Evolutionary conservation across 2,888 invertebrate genomes (phyloP), one percentile per base, ranked within the genome.

Genomic region (Elmis aenea): DNA sequence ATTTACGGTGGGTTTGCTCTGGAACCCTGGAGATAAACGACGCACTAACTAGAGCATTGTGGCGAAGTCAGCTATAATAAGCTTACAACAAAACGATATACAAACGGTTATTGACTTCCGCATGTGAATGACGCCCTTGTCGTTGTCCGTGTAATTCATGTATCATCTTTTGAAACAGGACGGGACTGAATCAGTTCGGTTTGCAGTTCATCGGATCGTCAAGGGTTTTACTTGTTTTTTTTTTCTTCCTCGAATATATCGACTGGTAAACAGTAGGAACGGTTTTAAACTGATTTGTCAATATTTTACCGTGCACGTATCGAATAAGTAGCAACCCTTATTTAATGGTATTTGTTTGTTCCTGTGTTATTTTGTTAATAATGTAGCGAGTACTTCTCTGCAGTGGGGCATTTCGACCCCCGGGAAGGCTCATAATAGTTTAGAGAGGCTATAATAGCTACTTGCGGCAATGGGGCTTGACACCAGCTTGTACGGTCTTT

Each of bases 391-490:
- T 47, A 37, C 50, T 41, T 28, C 26, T 38, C 53, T 51, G 50
- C 16, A 34, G 11, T 16, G 49, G 49, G 46, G 40, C 35, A 33
- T 46, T 45, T 44, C 42, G 35, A 48, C 48, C 51, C 54, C 35
- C 27, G 22, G 33, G 46, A 28, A 48, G 29, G 31, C 35, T 46
- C 47, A 46, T 54, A 54, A 55, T 54, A 42, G 46, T 39, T 42
- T 46, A 45, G 51, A 57, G 55, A 55, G 55, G 51, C 42, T 50
- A 54, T 57, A 58, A 59, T 58, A 55, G 55, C 55, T 55, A 58
- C 55, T 52, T 54, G 53, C 42, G 54, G 57, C 54, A 52, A 56
- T 57, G 56, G 57, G 52, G 57, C 60, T 56, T 59, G 59, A 60
- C 60, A 58, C 58, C 47, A 54, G 44, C 55, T 54, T 51, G 57